These are phyloP conservation scores for Thyatira batis DNA, from an alignment of 2,888 invertebrate genomes.

Conservation along the genomic window DNA sequence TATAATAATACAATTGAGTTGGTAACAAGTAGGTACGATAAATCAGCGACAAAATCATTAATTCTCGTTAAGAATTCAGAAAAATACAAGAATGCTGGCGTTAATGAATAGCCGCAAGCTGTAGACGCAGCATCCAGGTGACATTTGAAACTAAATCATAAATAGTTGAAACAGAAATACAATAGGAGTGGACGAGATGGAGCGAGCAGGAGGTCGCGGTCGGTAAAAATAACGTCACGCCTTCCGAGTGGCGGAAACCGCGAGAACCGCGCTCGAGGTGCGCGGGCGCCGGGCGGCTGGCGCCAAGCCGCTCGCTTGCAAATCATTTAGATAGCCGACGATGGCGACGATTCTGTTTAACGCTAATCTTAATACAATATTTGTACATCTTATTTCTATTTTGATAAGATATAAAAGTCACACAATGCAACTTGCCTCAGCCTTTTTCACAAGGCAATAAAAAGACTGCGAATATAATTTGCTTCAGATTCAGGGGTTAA, in stretches of 20 bases:
- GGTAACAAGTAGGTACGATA: neutral
- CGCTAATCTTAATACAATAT: too few relatives aligned
- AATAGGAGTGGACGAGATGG: constrained; percentile 23
- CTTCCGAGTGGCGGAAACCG: constrained; percentile 16
- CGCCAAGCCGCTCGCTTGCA: neutral
- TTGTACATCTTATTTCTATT: too few relatives aligned
- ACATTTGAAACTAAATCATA: constrained; percentile 9
- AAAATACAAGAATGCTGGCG: neutral
- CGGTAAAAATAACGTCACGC: constrained; percentile 49
- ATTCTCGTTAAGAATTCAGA: neutral
- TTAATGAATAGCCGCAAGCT: neutral
- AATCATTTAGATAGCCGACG: neutral
- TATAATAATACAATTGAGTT: too few relatives aligned
- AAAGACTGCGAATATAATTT: too few relatives aligned
- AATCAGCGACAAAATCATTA: neutral
- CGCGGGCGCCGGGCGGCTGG: neutral
- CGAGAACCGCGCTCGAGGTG: neutral
- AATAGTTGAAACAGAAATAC: constrained; percentile 32
- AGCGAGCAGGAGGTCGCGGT: constrained; percentile 10
- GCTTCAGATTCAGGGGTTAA: too few relatives aligned
- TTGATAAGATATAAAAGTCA: too few relatives aligned
- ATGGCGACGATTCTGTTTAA: too few relatives aligned
- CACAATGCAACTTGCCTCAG: too few relatives aligned
- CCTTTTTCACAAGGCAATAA: too few relatives aligned
- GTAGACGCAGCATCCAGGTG: neutral